Conservation (phyloP, 2,797 vertebrate species). For the Protosalanx chinensis region DNA sequence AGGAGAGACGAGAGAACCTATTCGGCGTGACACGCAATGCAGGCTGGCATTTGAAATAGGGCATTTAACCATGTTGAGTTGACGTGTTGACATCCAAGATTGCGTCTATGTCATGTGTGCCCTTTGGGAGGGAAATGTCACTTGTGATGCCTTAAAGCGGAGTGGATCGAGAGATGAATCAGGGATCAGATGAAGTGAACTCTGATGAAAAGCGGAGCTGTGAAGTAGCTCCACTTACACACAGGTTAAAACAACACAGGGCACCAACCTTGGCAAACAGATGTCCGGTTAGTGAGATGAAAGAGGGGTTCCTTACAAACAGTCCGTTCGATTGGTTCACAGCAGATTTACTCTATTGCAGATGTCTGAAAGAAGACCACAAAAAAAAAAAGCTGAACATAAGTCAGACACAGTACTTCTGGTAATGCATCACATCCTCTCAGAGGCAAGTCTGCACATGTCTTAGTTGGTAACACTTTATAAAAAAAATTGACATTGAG, state of each 20-base stretch:
- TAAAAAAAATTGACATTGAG: too few relatives aligned
- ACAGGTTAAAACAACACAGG: not conserved
- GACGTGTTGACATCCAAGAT: constrained; percentile 55
- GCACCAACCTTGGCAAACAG: constrained; percentile 28
- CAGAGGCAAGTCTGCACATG: too few relatives aligned
- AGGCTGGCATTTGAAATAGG: constrained; percentile 52
- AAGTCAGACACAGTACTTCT: constrained; percentile 24
- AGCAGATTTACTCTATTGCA: constrained; percentile 55
- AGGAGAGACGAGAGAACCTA: constrained; percentile 5
- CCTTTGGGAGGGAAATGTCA: constrained; percentile 64
- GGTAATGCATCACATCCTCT: not conserved
- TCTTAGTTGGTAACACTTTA: too few relatives aligned
- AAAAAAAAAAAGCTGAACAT: constrained; percentile 23
- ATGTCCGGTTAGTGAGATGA: constrained; percentile 42
- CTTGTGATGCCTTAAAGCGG: constrained; percentile 38
- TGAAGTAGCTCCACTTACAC: not conserved
- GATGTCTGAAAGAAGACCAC: constrained; percentile 43
- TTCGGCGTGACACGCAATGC: constrained; percentile 34
- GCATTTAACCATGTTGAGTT: constrained; percentile 53
- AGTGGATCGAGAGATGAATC: constrained; percentile 8
- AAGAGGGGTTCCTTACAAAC: constrained; percentile 39
- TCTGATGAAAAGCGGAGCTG: not conserved
- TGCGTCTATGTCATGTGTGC: constrained; percentile 53
- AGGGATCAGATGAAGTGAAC: constrained; percentile 26
- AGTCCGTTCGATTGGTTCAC: constrained; percentile 44